These are phyloP conservation scores for Pseudomyrmex gracilis DNA, from an alignment of 1,140 invertebrate genomes.

Conservation along the genomic window DNA sequence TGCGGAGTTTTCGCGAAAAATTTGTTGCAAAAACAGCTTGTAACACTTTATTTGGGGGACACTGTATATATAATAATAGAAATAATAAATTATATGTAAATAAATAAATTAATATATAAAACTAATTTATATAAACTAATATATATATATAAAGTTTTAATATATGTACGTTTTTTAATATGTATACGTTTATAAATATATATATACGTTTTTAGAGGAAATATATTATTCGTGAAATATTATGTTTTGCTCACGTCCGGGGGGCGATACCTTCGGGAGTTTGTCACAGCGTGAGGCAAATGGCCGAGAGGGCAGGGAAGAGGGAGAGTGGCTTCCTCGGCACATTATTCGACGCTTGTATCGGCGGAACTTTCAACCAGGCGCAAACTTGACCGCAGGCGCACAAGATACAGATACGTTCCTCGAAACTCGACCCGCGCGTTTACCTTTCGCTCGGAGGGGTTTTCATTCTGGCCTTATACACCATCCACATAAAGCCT, in stretches of 20 bases:
- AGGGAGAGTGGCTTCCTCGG: slow-evolving; percentile 19
- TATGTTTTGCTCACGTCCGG: background rate
- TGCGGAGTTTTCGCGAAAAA: too few relatives aligned
- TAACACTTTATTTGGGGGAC: too few relatives aligned
- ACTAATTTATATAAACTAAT: too few relatives aligned
- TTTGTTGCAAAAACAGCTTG: too few relatives aligned
- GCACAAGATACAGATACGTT: slow-evolving; percentile 40
- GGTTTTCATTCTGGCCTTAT: slow-evolving; percentile 39
- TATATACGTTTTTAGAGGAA: background rate
- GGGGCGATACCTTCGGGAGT: slow-evolving; percentile 5
- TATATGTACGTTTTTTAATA: too few relatives aligned
- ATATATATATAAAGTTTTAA: too few relatives aligned
- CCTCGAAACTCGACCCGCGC: slow-evolving; percentile 30
- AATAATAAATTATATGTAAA: too few relatives aligned
- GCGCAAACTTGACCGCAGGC: slow-evolving; percentile 48
- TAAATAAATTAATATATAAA: too few relatives aligned
- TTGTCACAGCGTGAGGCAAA: slow-evolving; percentile 10
- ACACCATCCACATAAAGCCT: slow-evolving; percentile 20
- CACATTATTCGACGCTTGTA: slow-evolving; percentile 51
- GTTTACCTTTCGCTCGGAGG: slow-evolving; percentile 54
- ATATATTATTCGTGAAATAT: slow-evolving; percentile 3
- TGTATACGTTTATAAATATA: too few relatives aligned
- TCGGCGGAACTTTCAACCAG: slow-evolving; percentile 42
- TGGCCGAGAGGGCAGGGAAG: background rate
- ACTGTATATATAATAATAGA: too few relatives aligned